phyloP scores from a whole-genome alignment of 2,888 invertebrate species.

The Xestia rhomboidea region DNA sequence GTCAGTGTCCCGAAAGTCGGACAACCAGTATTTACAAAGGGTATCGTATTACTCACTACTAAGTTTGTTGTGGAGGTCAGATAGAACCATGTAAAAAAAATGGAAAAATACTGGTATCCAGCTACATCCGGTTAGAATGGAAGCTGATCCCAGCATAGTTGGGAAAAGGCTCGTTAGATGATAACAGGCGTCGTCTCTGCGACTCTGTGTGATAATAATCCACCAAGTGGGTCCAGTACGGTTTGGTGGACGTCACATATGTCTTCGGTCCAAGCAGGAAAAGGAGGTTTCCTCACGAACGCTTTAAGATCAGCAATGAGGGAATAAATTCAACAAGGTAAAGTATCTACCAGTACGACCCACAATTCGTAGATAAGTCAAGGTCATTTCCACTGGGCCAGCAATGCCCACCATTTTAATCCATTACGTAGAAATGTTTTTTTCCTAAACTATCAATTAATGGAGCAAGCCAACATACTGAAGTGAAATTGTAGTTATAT shows the following conservation, averaged over 20 bases:
- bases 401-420: not conserved
- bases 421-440: not conserved
- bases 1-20: not conserved
- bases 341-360: not conserved
- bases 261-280: not conserved
- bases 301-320: not conserved
- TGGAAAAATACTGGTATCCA: not conserved
- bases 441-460: constrained; percentile 32
- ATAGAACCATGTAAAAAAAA: not conserved
- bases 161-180: not conserved
- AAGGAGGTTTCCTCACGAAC: not conserved
- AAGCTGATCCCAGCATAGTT: not conserved
- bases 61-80: not conserved
- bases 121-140: not conserved
- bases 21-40: not conserved
- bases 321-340: not conserved
- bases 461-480: constrained; percentile 12
- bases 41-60: not conserved
- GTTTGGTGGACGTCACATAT: not conserved
- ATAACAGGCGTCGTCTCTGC: not conserved
- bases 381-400: not conserved
- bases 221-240: not conserved
- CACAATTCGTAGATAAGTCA: not conserved
- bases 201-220: not conserved
- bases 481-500: constrained; percentile 15